Percentiles rank a stretch among this genome's conserved stretches.
phyloP scores from a whole-genome alignment of 2,113 vertebrate genomes.

The Struthio camelus region DNA sequence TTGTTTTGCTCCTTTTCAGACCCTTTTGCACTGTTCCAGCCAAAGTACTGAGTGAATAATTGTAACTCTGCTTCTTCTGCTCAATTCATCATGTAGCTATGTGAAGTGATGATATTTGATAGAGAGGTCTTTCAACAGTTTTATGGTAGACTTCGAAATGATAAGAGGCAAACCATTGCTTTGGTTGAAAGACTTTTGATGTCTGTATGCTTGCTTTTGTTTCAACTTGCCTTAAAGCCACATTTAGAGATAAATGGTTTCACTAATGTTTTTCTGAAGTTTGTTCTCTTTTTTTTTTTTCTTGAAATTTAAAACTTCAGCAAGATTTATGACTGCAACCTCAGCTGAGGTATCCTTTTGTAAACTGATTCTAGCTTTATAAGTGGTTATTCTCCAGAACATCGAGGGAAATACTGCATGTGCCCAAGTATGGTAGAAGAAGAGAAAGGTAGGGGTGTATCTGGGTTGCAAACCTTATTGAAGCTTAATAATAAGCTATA shows the following conservation, averaged over 20 bases:
- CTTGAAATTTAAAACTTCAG: neutral
- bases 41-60: no score
- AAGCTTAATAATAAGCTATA: no score
- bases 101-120: accelerated
- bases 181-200: neutral
- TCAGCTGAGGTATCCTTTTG: neutral
- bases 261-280: neutral
- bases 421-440: neutral
- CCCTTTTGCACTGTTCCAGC: neutral
- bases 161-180: neutral
- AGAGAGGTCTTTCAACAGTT: accelerated
- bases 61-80: neutral
- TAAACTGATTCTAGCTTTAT: neutral
- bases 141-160: neutral
- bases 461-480: neutral
- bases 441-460: neutral
- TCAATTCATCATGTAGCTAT: accelerated
- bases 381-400: neutral
- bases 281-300: neutral
- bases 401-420: neutral
- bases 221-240: neutral
- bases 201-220: neutral
- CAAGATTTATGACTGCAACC: neutral
- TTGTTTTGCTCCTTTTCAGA: neutral
- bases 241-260: neutral